A percentile compares a stretch with the other conserved stretches of the same genome.
Conservation (phyloP, 2,797 vertebrate species). For the Sibirionetta formosa region DNA sequence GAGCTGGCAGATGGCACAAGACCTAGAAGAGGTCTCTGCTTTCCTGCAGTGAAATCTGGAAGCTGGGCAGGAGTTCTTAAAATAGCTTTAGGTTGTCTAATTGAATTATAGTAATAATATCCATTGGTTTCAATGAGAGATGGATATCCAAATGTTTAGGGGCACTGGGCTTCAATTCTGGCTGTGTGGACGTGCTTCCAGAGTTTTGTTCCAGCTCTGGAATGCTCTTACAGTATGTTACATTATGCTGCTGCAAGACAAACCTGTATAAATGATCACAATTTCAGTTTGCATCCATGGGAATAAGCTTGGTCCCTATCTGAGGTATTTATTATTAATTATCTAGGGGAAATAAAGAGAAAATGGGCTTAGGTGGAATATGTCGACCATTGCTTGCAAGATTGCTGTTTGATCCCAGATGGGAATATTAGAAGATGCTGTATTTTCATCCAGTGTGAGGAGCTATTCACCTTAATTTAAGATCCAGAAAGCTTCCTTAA, state of each 20-base stretch:
- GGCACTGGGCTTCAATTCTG: not conserved
- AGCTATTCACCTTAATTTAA: not conserved
- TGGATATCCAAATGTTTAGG: not conserved
- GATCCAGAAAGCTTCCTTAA: not conserved
- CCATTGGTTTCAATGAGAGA: not conserved
- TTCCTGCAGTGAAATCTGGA: not conserved
- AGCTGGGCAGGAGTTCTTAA: not conserved
- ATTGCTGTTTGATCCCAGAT: not conserved
- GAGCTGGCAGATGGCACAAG: not conserved
- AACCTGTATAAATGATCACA: not conserved
- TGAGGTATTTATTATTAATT: not conserved
- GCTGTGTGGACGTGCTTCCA: not conserved
- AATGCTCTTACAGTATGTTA: not conserved
- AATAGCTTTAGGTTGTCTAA: not conserved
- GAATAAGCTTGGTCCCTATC: not conserved
- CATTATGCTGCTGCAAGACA: not conserved
- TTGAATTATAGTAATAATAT: not conserved
- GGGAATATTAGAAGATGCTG: not conserved
- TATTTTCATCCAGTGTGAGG: not conserved
- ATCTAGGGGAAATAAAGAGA: not conserved
- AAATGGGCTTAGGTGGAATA: not conserved
- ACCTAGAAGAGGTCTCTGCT: not conserved
- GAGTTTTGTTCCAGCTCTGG: not conserved
- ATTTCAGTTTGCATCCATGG: not conserved
- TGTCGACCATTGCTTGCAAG: rapidly evolving